A percentile compares a stretch with the other conserved stretches of the same genome.
phyloP scores from a whole-genome alignment of 2,113 vertebrate species.

The Barnardius zonarius region DNA sequence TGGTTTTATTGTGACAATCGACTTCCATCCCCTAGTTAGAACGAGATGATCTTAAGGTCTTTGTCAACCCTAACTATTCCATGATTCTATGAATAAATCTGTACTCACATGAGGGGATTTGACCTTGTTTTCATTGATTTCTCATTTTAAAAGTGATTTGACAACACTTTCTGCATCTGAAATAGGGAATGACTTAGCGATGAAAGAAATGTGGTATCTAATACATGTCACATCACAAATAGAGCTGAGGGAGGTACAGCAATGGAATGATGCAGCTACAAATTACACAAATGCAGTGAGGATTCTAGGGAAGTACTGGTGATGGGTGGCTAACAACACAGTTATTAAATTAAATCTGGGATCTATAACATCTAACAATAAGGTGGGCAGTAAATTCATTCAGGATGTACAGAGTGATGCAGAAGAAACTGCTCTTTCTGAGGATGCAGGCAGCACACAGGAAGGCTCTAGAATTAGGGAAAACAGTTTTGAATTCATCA shows the following conservation, averaged over 20 bases:
- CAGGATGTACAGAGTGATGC: background rate
- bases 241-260: background rate
- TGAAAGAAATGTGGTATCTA: background rate
- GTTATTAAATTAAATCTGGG: background rate
- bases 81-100: background rate
- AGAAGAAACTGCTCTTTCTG: background rate
- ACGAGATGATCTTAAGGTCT: background rate
- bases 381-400: background rate
- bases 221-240: background rate
- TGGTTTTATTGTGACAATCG: background rate
- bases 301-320: background rate
- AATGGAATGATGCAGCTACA: fast-evolving
- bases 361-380: background rate
- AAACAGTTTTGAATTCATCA: background rate
- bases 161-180: background rate
- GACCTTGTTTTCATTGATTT: background rate
- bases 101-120: background rate
- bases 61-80: background rate
- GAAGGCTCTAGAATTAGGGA: background rate
- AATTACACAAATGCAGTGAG: background rate
- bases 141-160: background rate
- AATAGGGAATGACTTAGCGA: background rate
- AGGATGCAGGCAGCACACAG: fast-evolving
- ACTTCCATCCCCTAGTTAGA: background rate
- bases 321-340: background rate